Evolutionary conservation across 2,797 vertebrate genomes (phyloP), one percentile per base, ranked within the genome.

Genomic region (Poeciliopsis paucimaculata): DNA sequence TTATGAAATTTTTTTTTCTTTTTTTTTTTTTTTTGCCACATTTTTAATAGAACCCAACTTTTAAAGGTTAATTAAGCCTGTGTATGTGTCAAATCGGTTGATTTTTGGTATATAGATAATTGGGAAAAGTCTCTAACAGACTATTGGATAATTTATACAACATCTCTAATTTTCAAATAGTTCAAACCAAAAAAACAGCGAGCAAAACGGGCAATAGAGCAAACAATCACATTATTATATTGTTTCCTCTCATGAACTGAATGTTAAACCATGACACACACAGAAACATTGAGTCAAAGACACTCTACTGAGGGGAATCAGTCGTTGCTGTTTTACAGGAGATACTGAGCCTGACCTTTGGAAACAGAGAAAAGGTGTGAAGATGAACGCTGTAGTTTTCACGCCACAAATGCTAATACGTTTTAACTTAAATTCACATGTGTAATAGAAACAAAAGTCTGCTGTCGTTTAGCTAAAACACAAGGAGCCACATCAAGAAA

Each of bases 331-430:
- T 20, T 66, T 26, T 81, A 80, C 85, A 79, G 70, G 72, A 53
- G 81, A 75, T 76, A 73, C 73, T 36, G 75, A 86, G 86, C 72
- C 64, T 76, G 85, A 80, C 45, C 4, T 11, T 36, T 53, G 77
- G 34, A 80, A 84, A 5, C 31, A 2, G 5, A 85, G 81, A 83
- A 47, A 78, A 78, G 75, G 85, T 60, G 72, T 89, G 83, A 73
- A 86, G 80, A 91, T 75, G 47, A 88, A 81, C 18, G 70, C 86
- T 83, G 85, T 76, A 86, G 77, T 85, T 87, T 83, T 77, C 68
- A 46, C 81, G 10, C 1, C 79, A 77, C 7, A 91, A 89, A 93
- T 94, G 93, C 90, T 91, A 89, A 91, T 91, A 84, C 89, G 89
- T 82, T 84, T 78, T 77, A 87, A 87, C 90, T 92, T 82, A 86